Evolutionary conservation across 2,888 invertebrate species (phyloP).

Genomic region (Xanthia togata): DNA sequence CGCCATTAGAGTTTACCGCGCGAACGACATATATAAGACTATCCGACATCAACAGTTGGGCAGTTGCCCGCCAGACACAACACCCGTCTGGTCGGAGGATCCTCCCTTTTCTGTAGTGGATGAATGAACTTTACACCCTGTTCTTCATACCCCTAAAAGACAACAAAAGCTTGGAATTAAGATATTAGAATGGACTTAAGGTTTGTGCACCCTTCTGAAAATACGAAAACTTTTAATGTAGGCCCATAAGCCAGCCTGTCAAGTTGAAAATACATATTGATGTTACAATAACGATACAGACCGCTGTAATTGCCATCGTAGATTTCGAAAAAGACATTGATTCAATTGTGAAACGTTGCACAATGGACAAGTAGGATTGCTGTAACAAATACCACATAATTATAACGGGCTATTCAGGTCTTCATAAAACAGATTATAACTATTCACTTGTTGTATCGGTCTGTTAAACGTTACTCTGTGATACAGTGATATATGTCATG

Average conservation of each 20-base stretch:
- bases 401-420: conserved; percentile 6
- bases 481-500: background rate
- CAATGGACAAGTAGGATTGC: conserved; percentile 4
- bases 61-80: too few relatives aligned
- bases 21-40: too few relatives aligned
- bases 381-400: background rate
- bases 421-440: conserved; percentile 12
- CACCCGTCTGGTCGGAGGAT: too few relatives aligned
- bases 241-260: background rate
- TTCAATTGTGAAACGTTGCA: background rate
- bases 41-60: too few relatives aligned
- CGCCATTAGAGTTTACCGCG: too few relatives aligned
- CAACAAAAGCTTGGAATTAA: conserved; percentile 14
- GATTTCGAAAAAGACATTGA: background rate
- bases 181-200: background rate
- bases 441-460: conserved; percentile 7
- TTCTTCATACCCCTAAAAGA: too few relatives aligned
- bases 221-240: background rate
- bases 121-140: too few relatives aligned
- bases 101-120: too few relatives aligned
- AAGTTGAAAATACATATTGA: background rate
- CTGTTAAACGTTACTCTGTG: background rate
- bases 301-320: background rate
- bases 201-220: background rate
- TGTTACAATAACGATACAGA: background rate